Evolutionary conservation across 2,888 invertebrate genomes (phyloP).

Genomic region (Drosophila nigritarsus): DNA sequence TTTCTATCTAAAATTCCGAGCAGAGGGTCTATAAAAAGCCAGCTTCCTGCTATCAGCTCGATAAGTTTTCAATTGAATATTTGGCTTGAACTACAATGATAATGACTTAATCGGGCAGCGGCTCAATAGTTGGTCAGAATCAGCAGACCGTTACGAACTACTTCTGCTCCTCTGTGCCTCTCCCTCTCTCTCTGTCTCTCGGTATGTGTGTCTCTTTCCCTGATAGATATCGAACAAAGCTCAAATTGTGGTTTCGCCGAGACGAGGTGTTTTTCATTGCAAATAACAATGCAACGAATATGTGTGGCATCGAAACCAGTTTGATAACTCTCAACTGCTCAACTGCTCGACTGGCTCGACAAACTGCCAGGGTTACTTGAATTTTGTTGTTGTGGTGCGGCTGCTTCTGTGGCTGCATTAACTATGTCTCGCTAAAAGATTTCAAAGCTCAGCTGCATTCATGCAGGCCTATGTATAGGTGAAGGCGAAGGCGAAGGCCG

Average conservation of each 20-base stretch:
- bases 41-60: neutral
- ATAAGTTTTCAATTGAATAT: neutral
- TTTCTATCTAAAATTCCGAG: neutral
- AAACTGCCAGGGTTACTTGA: conserved; percentile 40
- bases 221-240: conserved; percentile 10
- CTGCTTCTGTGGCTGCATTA: conserved; percentile 27
- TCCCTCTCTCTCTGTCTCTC: neutral
- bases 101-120: conserved; percentile 24
- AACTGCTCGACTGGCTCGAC: conserved; percentile 6
- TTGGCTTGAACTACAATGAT: neutral
- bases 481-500: neutral
- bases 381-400: conserved; percentile 10
- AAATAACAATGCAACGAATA: conserved; percentile 31
- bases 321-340: conserved; percentile 25
- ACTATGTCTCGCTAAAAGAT: conserved; percentile 51
- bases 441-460: conserved; percentile 45
- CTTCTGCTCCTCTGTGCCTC: neutral
- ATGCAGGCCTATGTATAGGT: conserved; percentile 13
- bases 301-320: conserved; percentile 43
- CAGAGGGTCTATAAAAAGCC: neutral
- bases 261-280: conserved; percentile 23
- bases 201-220: neutral
- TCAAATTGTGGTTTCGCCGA: conserved; percentile 21
- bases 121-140: conserved; percentile 7
- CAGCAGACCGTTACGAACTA: conserved; percentile 10